Base-by-base conservation (phyloP, 35 echinoderm and acorn worm species). In the Strongylocentrotus purpuratus region DNA sequence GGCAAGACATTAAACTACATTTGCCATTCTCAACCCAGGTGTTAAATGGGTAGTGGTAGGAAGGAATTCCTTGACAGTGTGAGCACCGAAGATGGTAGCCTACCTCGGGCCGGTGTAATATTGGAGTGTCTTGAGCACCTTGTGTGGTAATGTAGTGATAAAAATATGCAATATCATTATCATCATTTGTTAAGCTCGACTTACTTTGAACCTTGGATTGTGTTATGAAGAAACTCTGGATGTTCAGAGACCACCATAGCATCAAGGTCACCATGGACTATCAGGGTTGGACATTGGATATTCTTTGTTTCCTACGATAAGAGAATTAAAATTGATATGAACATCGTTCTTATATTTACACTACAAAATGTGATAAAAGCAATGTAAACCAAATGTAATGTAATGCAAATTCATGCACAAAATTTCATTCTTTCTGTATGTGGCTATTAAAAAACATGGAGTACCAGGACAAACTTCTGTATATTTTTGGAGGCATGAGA, bases 171-270 rank as follows among this genome's bases (percentile, higher is more conserved):
- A 41, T 41, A 41, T 41, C 3, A 41, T 41, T 41, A 1, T 41
- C 35, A 41, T 41, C 35, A 41, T 41, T 1, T 41, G 35, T 41
- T 41, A 41, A 41, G 35, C 35, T 41, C 0, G 45, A 52, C 95
- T 71, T 95, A 99, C 98, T 95, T 98, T 94, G 98, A 99, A 86
- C 98, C 98, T 93, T 91, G 97, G 31, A 99, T 99, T 85, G 96
- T 94, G 33, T 94, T 78, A 22, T 96, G 94, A 46, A 99, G 35
- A 94, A 87, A 97, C 46, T 95, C 86, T 9, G 98, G 98, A 48
- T 99, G 98, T 48, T 98, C 95, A 65, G 60, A 18, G 11, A 94
- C 94, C 35, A 99, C 98, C 98, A 99, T 97, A 50, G 96, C 88
- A 86, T 99, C 98, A 41, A 97, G 94, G 14, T 99, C 97, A 8